Evolutionary conservation across 2,888 invertebrate species (phyloP).

Genomic region (Palloptera scutellata): DNA sequence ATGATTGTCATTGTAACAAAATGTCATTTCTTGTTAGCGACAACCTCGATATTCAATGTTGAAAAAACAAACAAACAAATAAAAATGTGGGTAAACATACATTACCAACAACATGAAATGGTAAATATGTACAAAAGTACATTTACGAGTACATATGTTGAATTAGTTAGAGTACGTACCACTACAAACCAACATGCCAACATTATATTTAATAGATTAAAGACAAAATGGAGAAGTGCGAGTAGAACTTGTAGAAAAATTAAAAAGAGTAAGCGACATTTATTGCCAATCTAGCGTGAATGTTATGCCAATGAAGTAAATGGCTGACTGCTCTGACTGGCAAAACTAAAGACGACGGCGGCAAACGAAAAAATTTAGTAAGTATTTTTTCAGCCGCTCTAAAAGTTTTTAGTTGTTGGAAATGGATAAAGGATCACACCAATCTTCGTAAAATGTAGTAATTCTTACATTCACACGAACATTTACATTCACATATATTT

Average conservation of each 20-base stretch:
- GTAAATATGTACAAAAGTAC: too few species aligned
- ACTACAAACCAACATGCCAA: too few species aligned
- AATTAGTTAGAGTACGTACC: too few species aligned
- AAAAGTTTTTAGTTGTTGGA: constrained; percentile 19
- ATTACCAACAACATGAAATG: neutral
- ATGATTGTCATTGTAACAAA: neutral
- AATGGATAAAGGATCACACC: too few species aligned
- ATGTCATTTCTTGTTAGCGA: constrained; percentile 23
- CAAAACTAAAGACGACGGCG: constrained; percentile 11
- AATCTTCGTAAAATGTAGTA: too few species aligned
- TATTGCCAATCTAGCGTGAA: constrained; percentile 29
- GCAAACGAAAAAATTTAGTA: constrained; percentile 8
- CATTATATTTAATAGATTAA: too few species aligned
- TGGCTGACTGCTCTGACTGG: constrained; percentile 13
- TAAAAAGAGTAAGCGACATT: constrained; percentile 20
- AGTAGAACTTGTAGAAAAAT: too few species aligned
- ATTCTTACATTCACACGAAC: neutral
- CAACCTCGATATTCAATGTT: constrained; percentile 16
- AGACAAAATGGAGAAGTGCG: too few species aligned
- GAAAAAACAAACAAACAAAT: too few species aligned
- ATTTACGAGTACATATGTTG: too few species aligned
- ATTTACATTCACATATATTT: neutral
- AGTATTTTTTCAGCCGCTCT: constrained; percentile 29
- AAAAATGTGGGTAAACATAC: too few species aligned
- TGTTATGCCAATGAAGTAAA: neutral